Percentiles rank a stretch among this genome's conserved stretches.
Evolutionary conservation across 2,797 vertebrate species (phyloP).

Genomic region (Bryconaethiops microstoma): DNA sequence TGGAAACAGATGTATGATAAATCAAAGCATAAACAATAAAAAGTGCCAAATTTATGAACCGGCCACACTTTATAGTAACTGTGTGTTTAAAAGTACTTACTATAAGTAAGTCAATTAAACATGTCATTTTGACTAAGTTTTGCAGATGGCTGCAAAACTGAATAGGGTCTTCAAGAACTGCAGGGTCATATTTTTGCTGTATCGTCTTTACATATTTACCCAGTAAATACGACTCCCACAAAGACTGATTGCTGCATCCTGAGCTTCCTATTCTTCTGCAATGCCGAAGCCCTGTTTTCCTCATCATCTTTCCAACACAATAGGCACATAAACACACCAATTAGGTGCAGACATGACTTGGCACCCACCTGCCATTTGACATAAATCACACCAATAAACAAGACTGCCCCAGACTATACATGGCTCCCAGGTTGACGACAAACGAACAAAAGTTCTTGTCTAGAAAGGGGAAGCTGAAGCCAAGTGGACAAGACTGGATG

Average conservation of each 20-base stretch:
- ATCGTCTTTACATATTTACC: neutral
- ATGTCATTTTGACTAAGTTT: neutral
- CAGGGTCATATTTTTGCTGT: neutral
- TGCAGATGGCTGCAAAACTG: neutral
- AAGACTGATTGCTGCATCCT: neutral
- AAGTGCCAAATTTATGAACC: too few species aligned
- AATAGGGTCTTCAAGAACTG: neutral
- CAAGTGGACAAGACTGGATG: neutral
- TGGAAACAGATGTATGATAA: too few species aligned
- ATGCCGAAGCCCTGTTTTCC: conserved; percentile 11
- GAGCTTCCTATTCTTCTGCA: conserved; percentile 8
- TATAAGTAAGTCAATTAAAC: too few species aligned
- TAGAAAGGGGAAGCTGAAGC: conserved; percentile 10
- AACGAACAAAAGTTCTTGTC: neutral
- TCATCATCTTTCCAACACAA: conserved; percentile 28
- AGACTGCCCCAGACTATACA: neutral
- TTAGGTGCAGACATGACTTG: conserved; percentile 25
- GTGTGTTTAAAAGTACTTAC: too few species aligned
- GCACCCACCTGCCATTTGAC: conserved; percentile 19
- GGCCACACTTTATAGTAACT: too few species aligned
- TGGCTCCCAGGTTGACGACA: conserved; percentile 18
- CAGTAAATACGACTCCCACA: neutral
- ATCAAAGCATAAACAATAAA: too few species aligned
- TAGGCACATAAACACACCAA: conserved; percentile 30
- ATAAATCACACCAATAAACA: conserved; percentile 38